Conservation (phyloP, 2,888 invertebrate species). For the Callyntrura guangdongensis region DNA sequence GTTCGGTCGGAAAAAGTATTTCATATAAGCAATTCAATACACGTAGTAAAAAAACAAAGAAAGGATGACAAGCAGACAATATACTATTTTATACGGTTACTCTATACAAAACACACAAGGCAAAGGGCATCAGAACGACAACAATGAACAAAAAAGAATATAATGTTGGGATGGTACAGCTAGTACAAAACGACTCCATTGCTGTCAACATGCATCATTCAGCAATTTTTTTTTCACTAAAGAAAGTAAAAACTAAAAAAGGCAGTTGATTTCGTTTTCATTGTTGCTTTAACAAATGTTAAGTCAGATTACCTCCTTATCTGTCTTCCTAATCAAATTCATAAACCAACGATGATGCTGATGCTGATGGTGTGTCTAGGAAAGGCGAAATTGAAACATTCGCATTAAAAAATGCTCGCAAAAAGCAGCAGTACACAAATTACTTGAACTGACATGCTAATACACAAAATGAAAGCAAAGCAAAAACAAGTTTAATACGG, state of each 20-base stretch:
- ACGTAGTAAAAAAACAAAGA: constrained; percentile 4
- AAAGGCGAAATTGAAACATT: constrained; percentile 8
- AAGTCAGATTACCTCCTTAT: constrained; percentile 50
- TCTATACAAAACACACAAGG: too few relatives aligned
- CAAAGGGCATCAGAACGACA: constrained; percentile 11
- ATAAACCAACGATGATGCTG: constrained; percentile 39
- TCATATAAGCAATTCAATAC: constrained; percentile 19
- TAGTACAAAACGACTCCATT: neutral
- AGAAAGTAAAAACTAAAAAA: neutral
- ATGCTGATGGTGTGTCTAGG: too few relatives aligned
- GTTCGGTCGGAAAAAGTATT: neutral
- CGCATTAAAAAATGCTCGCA: neutral
- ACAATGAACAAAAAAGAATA: neutral
- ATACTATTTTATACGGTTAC: neutral
- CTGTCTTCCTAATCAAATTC: constrained; percentile 46
- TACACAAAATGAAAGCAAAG: too few relatives aligned
- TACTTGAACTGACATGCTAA: too few relatives aligned
- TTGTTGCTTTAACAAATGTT: constrained; percentile 44
- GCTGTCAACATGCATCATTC: neutral
- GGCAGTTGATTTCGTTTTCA: neutral
- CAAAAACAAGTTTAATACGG: too few relatives aligned
- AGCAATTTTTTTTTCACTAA: neutral
- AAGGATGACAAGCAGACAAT: constrained; percentile 4
- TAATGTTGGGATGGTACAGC: too few relatives aligned
- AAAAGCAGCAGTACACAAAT: neutral